A percentile compares a stretch with the other conserved stretches of the same genome.
Evolutionary conservation across 2,797 vertebrate species (phyloP).

Genomic region (Argentina silus): DNA sequence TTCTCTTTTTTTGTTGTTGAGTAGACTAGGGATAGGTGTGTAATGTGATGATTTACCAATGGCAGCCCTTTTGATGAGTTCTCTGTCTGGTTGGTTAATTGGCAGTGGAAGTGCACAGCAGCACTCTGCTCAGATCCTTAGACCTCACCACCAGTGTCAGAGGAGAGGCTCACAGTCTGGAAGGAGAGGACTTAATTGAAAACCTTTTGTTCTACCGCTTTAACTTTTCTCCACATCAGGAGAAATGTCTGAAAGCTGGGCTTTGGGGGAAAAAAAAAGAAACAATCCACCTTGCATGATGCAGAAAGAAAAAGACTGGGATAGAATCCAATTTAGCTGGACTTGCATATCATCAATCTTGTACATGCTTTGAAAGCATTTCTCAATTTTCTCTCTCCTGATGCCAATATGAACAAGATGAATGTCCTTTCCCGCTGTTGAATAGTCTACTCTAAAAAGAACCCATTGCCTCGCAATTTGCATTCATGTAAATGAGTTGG

Average conservation of each 20-base stretch:
- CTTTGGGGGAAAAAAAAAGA: not conserved
- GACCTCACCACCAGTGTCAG: not conserved
- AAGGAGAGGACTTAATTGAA: not conserved
- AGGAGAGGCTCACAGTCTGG: not conserved
- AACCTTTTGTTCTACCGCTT: conserved; percentile 5
- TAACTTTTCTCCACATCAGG: not conserved
- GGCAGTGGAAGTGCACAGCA: not conserved
- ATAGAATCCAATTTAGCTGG: conserved; percentile 24
- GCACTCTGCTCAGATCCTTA: not conserved
- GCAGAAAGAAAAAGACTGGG: not conserved
- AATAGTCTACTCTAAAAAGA: not conserved
- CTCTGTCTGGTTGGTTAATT: not conserved
- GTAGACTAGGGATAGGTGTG: not conserved
- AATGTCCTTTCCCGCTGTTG: not conserved
- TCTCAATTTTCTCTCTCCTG: not conserved
- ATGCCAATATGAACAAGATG: not conserved
- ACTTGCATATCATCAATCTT: conserved; percentile 22
- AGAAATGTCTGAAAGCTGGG: not conserved
- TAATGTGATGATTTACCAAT: not conserved
- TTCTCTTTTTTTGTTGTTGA: not conserved
- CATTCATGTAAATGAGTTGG: not conserved
- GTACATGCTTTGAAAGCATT: conserved; percentile 4
- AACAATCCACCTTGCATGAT: not conserved
- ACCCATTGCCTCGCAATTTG: not conserved
- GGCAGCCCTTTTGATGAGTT: not conserved